phyloP scores from a whole-genome alignment of 2,113 vertebrate genomes.

The Bagarius yarrelli region DNA sequence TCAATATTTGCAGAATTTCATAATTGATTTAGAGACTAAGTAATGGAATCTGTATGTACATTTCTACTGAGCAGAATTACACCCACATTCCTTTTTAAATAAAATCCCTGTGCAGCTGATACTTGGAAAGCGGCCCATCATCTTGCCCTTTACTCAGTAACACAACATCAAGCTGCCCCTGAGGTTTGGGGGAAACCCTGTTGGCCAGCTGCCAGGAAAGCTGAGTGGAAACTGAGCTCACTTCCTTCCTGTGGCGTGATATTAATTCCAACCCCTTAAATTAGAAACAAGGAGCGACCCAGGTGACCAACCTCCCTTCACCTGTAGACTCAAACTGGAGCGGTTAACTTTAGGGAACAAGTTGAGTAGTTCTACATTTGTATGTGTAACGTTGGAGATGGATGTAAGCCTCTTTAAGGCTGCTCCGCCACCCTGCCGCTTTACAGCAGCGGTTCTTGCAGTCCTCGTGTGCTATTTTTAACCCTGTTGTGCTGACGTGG shows the following conservation, averaged over 20 bases:
- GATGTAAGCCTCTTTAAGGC: neutral
- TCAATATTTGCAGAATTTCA: neutral
- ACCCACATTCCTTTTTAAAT: neutral
- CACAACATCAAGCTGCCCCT: constrained; percentile 48
- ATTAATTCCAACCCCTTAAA: neutral
- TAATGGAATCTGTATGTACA: neutral
- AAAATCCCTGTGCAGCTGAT: neutral
- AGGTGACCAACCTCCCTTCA: neutral
- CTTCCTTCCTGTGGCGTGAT: neutral
- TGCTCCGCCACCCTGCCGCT: neutral
- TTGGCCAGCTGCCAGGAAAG: constrained; percentile 57
- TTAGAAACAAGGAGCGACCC: neutral
- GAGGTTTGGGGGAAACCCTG: constrained; percentile 59
- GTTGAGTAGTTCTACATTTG: too few species aligned
- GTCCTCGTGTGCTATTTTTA: neutral
- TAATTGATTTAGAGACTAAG: neutral
- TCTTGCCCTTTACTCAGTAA: constrained; percentile 41
- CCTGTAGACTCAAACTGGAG: neutral
- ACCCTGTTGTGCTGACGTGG: constrained; percentile 1
- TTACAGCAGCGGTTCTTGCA: neutral
- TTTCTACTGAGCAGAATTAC: neutral
- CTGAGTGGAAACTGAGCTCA: constrained; percentile 21
- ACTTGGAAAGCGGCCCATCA: neutral
- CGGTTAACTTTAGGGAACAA: too few species aligned
- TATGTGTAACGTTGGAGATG: neutral